These are phyloP conservation scores for Phlogophora meticulosa DNA, from an alignment of 2,888 invertebrate genomes.

Conservation along the genomic window DNA sequence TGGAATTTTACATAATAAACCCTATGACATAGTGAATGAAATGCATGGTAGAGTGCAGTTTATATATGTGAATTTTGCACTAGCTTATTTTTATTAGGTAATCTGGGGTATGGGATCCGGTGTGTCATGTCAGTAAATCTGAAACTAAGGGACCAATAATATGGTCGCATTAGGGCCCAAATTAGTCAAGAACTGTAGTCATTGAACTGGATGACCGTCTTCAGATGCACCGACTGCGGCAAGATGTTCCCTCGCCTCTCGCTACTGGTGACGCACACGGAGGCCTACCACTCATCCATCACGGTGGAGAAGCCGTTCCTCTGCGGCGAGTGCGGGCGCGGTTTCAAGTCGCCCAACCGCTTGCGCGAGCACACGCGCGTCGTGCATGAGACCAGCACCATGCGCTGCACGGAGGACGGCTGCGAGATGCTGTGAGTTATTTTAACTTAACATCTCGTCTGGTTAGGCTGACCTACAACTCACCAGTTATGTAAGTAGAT, in stretches of 20 bases:
- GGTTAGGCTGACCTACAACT: too few relatives aligned
- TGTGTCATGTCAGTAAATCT: too few relatives aligned
- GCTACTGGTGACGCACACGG: conserved; percentile 89
- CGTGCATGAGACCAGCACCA: conserved; percentile 75
- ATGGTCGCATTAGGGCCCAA: too few relatives aligned
- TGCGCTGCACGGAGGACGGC: conserved; percentile 84
- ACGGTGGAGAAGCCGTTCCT: conserved; percentile 76
- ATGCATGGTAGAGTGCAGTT: not conserved
- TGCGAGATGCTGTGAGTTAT: conserved; percentile 77
- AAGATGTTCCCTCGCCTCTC: conserved; percentile 90
- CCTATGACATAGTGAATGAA: not conserved
- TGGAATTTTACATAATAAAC: not conserved
- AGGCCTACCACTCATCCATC: conserved; percentile 81
- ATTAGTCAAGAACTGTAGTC: too few relatives aligned
- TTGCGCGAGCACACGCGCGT: conserved; percentile 87
- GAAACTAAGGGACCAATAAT: too few relatives aligned
- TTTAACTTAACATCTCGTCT: too few relatives aligned
- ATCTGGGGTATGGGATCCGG: too few relatives aligned
- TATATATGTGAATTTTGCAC: too few relatives aligned
- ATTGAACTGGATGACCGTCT: not conserved
- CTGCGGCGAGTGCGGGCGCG: conserved; percentile 73
- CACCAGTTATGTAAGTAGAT: too few relatives aligned
- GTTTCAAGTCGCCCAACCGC: conserved; percentile 85
- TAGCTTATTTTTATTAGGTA: too few relatives aligned
- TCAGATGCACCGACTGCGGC: conserved; percentile 89